Evolutionary conservation across 2,888 invertebrate species (phyloP), one percentile per base, ranked within the genome.

Genomic region (Pristionchus fissidentatus): DNA sequence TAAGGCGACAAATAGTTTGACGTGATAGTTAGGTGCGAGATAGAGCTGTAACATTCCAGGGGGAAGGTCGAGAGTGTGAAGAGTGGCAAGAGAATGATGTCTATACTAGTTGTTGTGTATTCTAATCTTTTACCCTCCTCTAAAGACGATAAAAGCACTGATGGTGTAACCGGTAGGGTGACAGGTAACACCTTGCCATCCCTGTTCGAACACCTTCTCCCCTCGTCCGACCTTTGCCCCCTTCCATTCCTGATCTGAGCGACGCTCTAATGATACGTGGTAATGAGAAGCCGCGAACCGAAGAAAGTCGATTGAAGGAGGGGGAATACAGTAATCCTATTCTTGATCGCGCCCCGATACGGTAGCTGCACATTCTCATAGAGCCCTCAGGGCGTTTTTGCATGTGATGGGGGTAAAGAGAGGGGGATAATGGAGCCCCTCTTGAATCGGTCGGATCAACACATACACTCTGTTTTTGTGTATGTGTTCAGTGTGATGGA

Each of bases 211-310:
- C 70, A 62, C 62, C 35, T 5, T 15, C 19, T 8, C 66, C 66
- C 66, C 43, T 13, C 43, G 70, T 43, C 70, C 70, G 38, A 43
- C 66, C 66, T 70, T 13, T 70, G 70, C 38, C 70, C 70, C 43
- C 43, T n/a, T 70, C 70, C 70, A 70, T 70, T 41, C 70, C 22
- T 70, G 70, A 70, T 70, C n/a, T 43, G 41, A 70, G 43, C 26
- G n/a, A n/a, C n/a, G n/a, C n/a, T n/a, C 70, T 70, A 70, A 70
- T 70, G 70, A 70, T 70, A 70, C 70, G 70, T 43, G 70, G 43
- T 70, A 38, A 43, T 13, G 0, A n/a, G 10, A 43, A 41, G 70
- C n/a, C 10, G 35, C 8, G 32, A n/a, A n/a, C n/a, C n/a, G n/a
- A n/a, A n/a, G n/a, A 29, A 66, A 38, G n/a, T 1, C n/a, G 43